Evolutionary conservation across 2,888 invertebrate species (phyloP).

Genomic region (Mayetiola destructor): DNA sequence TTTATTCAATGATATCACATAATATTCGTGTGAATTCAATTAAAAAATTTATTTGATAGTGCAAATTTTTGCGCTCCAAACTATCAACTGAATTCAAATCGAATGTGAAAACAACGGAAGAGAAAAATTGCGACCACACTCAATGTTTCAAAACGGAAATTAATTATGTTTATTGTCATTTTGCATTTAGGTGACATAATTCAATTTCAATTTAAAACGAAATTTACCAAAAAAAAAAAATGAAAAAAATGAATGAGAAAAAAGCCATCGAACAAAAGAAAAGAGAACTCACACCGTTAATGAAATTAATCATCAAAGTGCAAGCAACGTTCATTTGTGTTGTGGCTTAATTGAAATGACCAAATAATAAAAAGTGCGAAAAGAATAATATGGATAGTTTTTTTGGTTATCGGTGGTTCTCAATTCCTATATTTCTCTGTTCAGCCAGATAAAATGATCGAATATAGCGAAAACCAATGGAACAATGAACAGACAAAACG

Average conservation of each 20-base stretch:
- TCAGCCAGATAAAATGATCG: too few relatives aligned
- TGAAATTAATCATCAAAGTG: constrained; percentile 5
- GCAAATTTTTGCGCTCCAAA: too few relatives aligned
- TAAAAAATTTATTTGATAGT: not conserved
- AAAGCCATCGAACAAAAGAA: too few relatives aligned
- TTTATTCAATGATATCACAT: not conserved
- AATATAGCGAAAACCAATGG: too few relatives aligned
- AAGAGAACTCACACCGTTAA: too few relatives aligned
- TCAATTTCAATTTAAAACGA: constrained; percentile 1
- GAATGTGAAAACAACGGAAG: not conserved
- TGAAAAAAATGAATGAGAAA: too few relatives aligned
- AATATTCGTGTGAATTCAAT: not conserved
- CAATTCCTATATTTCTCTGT: too few relatives aligned
- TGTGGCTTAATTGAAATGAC: constrained; percentile 3
- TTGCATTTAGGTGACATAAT: constrained; percentile 12
- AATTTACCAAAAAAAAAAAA: constrained; percentile 6
- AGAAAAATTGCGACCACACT: not conserved
- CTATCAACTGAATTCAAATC: too few relatives aligned
- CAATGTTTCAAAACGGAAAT: constrained; percentile 4
- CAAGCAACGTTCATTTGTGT: constrained; percentile 3
- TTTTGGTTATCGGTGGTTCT: too few relatives aligned
- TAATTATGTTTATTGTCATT: constrained; percentile 10
- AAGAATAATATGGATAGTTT: too few relatives aligned
- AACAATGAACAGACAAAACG: not conserved
- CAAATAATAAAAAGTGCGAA: not conserved